Evolutionary conservation across 1,140 invertebrate genomes (phyloP).

Genomic region (Brachionus paranguensis): DNA sequence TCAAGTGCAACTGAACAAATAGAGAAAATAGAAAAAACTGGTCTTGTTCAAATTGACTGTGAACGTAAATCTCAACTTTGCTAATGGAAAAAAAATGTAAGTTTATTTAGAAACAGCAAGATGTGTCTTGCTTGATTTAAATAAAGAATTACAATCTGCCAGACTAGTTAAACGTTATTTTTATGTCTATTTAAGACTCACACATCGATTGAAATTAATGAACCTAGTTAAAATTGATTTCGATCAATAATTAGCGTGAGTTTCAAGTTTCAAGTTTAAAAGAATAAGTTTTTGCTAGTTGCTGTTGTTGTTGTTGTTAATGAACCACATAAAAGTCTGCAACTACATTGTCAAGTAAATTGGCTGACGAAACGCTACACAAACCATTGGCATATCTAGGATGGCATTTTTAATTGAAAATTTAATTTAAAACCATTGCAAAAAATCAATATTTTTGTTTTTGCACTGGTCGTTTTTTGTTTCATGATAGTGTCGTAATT

Average conservation of each 20-base stretch:
- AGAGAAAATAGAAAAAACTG: background rate
- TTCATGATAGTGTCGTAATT: constrained; percentile 22
- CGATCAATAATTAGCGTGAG: background rate
- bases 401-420: background rate
- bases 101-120: background rate
- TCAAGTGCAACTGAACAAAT: background rate
- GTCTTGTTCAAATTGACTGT: background rate
- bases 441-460: constrained; percentile 17
- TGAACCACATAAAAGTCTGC: background rate
- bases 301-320: background rate
- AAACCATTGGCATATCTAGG: background rate
- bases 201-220: constrained; percentile 8
- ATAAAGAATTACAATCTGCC: background rate
- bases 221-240: constrained; percentile 6
- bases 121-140: background rate
- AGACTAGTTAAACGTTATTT: background rate
- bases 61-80: background rate
- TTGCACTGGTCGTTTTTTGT: background rate
- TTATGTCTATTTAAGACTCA: background rate
- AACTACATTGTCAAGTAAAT: background rate
- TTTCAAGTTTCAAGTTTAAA: background rate
- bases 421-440: background rate
- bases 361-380: background rate
- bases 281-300: background rate
- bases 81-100: background rate